phyloP scores from a whole-genome alignment of 2,113 vertebrate genomes.

The Sturnus vulgaris region DNA sequence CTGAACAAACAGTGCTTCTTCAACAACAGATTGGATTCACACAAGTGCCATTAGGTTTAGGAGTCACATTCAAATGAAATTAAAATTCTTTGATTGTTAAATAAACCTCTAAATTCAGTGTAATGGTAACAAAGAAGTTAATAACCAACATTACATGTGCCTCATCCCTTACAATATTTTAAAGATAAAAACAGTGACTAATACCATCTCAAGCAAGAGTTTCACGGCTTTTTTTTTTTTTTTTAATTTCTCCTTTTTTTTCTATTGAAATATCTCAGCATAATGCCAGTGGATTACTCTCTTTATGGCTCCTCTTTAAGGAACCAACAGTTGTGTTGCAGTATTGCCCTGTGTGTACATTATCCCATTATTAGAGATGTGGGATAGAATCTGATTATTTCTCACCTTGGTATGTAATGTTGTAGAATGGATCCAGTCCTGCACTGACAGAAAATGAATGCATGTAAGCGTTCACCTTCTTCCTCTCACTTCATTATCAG shows the following conservation, averaged over 20 bases:
- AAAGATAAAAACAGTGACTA: neutral
- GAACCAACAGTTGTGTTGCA: neutral
- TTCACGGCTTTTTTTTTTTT: neutral
- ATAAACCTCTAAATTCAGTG: neutral
- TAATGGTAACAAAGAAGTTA: neutral
- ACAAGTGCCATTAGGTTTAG: neutral
- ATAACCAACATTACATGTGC: neutral
- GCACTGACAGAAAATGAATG: neutral
- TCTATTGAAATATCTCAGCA: neutral
- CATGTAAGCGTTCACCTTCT: neutral
- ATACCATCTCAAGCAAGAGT: neutral
- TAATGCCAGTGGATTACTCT: neutral
- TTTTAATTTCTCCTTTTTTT: neutral
- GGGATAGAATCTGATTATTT: neutral
- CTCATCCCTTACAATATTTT: neutral
- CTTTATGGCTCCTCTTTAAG: neutral
- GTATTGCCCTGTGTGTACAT: neutral
- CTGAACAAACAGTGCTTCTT: neutral
- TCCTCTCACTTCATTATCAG: neutral
- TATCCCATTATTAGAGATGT: neutral
- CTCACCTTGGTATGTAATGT: neutral
- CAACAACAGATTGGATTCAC: neutral
- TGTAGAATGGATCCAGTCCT: neutral
- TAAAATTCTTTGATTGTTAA: neutral
- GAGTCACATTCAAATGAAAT: neutral